Evolutionary conservation across 2,113 vertebrate genomes (phyloP).

Genomic region (Anarrhichthys ocellatus): DNA sequence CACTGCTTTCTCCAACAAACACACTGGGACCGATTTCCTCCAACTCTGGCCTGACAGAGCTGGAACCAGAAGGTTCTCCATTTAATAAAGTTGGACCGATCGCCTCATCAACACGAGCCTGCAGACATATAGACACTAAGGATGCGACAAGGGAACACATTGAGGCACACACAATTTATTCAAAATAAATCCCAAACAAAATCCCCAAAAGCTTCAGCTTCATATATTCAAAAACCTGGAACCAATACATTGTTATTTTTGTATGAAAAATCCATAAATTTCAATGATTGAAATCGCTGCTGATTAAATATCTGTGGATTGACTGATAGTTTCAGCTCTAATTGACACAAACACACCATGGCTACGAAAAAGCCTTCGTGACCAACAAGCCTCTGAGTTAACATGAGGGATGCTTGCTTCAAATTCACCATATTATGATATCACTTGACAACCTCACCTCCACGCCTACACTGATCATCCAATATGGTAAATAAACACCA

Average conservation of each 20-base stretch:
- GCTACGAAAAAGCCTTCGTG: neutral
- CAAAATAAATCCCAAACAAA: neutral
- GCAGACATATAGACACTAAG: neutral
- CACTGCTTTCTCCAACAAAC: neutral
- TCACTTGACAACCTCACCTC: conserved; percentile 8
- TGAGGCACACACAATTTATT: neutral
- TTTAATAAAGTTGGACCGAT: neutral
- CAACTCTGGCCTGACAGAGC: neutral
- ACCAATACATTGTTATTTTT: neutral
- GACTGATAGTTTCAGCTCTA: neutral
- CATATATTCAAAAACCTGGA: neutral
- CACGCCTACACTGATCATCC: conserved; percentile 13
- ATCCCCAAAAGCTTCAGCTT: neutral
- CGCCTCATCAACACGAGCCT: neutral
- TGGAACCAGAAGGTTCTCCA: neutral
- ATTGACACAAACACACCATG: neutral
- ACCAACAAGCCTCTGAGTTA: neutral
- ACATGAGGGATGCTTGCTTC: neutral
- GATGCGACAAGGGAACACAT: neutral
- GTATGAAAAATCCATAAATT: neutral
- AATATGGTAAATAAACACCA: conserved; percentile 6
- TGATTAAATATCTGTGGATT: neutral
- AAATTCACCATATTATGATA: neutral
- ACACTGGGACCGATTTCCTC: neutral
- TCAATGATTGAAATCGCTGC: neutral